Evolutionary conservation across 2,888 invertebrate genomes (phyloP).

Genomic region (Nomada hirtipes): DNA sequence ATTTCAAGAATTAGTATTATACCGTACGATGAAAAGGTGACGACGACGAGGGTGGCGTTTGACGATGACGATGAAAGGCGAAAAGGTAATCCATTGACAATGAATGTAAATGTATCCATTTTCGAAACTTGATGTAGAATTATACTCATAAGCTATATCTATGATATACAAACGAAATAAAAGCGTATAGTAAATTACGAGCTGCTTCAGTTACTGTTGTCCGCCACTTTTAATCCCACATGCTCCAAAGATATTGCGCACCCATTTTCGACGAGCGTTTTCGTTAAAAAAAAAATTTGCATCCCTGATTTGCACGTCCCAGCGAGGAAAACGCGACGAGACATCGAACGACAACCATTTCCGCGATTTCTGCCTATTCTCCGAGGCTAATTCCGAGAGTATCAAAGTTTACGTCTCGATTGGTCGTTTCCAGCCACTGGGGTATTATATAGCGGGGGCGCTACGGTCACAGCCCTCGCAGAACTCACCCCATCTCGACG

Average conservation of each 20-base stretch:
- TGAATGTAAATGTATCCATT: slow-evolving; percentile 85
- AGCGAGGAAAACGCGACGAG: too few relatives aligned
- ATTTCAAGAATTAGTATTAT: slow-evolving; percentile 81
- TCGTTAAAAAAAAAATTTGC: too few relatives aligned
- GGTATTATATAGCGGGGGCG: slow-evolving; percentile 40
- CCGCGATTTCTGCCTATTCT: slow-evolving; percentile 36
- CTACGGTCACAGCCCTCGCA: slow-evolving; percentile 54
- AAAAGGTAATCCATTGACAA: slow-evolving; percentile 83
- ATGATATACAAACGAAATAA: slow-evolving; percentile 84
- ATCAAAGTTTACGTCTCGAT: slow-evolving; percentile 54
- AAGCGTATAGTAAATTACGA: slow-evolving; percentile 82
- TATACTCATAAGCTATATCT: slow-evolving; percentile 85
- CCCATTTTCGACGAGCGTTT: too few relatives aligned
- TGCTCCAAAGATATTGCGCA: too few relatives aligned
- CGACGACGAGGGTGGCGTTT: slow-evolving; percentile 57
- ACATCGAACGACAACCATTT: neutral
- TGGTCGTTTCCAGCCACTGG: slow-evolving; percentile 38
- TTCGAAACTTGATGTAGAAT: slow-evolving; percentile 84
- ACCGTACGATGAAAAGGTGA: slow-evolving; percentile 63
- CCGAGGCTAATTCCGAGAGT: slow-evolving; percentile 45
- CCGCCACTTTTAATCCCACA: too few relatives aligned
- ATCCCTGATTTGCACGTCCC: too few relatives aligned
- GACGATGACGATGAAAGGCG: slow-evolving; percentile 63
- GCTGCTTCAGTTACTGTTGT: slow-evolving; percentile 4
- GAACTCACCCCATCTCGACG: slow-evolving; percentile 65